A percentile compares a stretch with the other conserved stretches of the same genome.
Evolutionary conservation across 2,888 invertebrate species (phyloP).

Genomic region (Mythimna albipuncta): DNA sequence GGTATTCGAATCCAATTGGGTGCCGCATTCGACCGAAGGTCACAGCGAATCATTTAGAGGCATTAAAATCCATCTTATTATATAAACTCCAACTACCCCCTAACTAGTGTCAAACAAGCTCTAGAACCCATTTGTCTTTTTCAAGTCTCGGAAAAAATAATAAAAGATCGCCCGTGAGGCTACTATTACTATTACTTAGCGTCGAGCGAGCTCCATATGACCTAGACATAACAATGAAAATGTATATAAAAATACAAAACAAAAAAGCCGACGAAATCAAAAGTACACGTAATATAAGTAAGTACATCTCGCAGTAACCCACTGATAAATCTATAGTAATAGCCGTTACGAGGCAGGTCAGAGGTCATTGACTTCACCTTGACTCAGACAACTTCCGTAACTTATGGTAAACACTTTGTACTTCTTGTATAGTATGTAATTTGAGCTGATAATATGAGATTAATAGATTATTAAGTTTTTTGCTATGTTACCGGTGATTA

Average conservation of each 20-base stretch:
- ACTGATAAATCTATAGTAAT: constrained; percentile 17
- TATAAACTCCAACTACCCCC: too few species aligned
- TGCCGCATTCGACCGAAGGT: too few species aligned
- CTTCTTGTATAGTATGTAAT: constrained; percentile 10
- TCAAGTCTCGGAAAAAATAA: too few species aligned
- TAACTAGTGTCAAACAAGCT: too few species aligned
- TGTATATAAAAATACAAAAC: neutral
- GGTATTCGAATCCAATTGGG: too few species aligned
- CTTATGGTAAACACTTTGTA: constrained; percentile 23
- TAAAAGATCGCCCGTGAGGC: too few species aligned
- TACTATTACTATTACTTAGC: too few species aligned
- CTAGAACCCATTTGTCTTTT: too few species aligned
- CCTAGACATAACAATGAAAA: too few species aligned
- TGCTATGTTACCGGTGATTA: neutral
- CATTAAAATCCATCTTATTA: too few species aligned
- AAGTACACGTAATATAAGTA: constrained; percentile 38
- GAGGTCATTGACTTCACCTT: constrained; percentile 74
- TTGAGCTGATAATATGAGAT: constrained; percentile 16
- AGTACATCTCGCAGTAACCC: constrained; percentile 21
- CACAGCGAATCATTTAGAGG: too few species aligned
- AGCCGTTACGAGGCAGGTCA: constrained; percentile 61
- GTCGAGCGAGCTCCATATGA: too few species aligned
- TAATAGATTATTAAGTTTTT: constrained; percentile 34
- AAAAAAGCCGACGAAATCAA: constrained; percentile 36
- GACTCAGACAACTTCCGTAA: constrained; percentile 68